These are phyloP conservation scores for Cladorhizidae sp. DNA, from an alignment of 37 sponge, comb jelly and placozoan genomes.

Conservation along the genomic window DNA sequence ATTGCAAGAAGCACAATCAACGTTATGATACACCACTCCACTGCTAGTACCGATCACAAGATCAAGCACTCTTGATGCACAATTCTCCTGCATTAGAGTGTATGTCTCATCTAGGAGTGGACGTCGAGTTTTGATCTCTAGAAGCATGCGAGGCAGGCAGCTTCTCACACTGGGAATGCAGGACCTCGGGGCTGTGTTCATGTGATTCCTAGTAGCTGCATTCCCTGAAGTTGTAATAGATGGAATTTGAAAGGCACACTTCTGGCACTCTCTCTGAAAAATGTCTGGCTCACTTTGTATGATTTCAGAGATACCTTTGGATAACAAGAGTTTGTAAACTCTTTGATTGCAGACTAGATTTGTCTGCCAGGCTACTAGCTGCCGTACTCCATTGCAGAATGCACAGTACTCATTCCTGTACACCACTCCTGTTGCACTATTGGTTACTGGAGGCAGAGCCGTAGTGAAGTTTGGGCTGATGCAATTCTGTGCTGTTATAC, in stretches of 20 bases:
- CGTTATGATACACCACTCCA: not conserved
- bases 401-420: slow-evolving; percentile 35
- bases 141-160: not conserved
- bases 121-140: not conserved
- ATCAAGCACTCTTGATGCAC: not conserved
- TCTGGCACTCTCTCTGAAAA: not conserved
- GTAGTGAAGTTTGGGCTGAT: not conserved
- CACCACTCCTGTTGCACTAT: slow-evolving; percentile 15
- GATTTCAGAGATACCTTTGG: not conserved
- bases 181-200: too few relatives aligned
- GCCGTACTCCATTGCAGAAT: slow-evolving; percentile 13
- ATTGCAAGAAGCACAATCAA: slow-evolving; percentile 24
- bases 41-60: not conserved
- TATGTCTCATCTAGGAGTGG: too few relatives aligned
- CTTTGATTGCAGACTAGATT: slow-evolving; percentile 7
- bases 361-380: not conserved
- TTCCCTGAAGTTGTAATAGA: not conserved
- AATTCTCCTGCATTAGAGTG: not conserved
- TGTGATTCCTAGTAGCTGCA: not conserved
- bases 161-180: not conserved
- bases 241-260: slow-evolving; percentile 6
- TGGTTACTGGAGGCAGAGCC: slow-evolving; percentile 20
- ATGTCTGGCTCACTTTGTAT: too few relatives aligned
- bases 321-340: not conserved
- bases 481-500: too few relatives aligned